Evolutionary conservation across 2,113 vertebrate genomes (phyloP), one percentile per base, ranked within the genome.

Genomic region (Collichthys lucidus): DNA sequence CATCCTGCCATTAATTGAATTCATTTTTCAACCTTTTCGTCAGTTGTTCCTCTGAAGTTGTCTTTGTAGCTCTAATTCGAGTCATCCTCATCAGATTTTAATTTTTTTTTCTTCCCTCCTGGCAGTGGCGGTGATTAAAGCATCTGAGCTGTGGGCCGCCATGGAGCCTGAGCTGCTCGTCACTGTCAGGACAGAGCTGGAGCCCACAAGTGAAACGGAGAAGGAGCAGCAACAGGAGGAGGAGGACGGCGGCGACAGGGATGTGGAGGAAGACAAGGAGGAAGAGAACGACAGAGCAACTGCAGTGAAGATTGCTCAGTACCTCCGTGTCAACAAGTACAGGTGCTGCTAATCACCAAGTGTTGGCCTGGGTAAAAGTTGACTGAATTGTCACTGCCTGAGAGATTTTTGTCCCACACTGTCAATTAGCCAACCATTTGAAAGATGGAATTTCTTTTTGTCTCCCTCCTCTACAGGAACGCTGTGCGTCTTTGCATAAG

Each of bases 161-260:
- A 98, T 99, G 98, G 94, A 97, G 79, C 98, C 97, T 6, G 98
- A 99, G 90, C 68, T 99, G 75, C 95, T 81, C 14, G 78, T 91
- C 73, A 96, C 96, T 1, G 91, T 93, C 84, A 85, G 80, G 56
- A 89, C 93, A 42, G 93, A 95, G 59, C 92, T 97, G 61, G 82
- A 95, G 17, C 86, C 91, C 26, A 52, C 67, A 31, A 87, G 73
- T 67, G 90, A 94, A 24, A 80, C 80, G 0, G 90, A 95, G 50
- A 80, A 88, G 56, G 88, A 78, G 85, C 60, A 90, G 0, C 85
- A 93, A 0, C 55, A 93, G 0, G 49, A 85, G 1, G 87, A 93
- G 1, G 85, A 93, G 0, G 49, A 85, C 1, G 87, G 92, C 0
- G 46, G 82, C 1, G 76, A 76, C 5, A 1, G 57, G 8, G 49